Percentiles rank a stretch among this genome's conserved stretches.
These are phyloP conservation scores for Notamacropus eugenii DNA, from an alignment of 2,797 vertebrate genomes.

Conservation along the genomic window DNA sequence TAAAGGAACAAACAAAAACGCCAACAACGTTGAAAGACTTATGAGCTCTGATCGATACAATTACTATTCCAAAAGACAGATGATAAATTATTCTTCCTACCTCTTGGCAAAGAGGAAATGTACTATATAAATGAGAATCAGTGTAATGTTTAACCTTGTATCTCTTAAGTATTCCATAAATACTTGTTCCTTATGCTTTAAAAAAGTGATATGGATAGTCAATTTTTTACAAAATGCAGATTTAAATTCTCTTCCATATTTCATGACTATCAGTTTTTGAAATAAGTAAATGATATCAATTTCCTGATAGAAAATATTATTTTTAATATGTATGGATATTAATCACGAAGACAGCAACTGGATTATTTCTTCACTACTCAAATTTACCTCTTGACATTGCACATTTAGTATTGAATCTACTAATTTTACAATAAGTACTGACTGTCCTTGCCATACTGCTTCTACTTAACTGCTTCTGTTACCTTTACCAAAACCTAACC, in stretches of 20 bases:
- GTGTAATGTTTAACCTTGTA: not conserved
- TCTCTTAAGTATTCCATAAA: not conserved
- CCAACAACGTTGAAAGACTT: not conserved
- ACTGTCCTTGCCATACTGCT: not conserved
- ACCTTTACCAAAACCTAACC: not conserved
- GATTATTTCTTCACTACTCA: not conserved
- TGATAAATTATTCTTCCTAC: not conserved
- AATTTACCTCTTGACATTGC: not conserved
- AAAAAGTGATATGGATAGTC: not conserved
- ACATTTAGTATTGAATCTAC: not conserved
- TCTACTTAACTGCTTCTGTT: not conserved
- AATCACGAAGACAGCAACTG: not conserved
- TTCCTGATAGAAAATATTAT: not conserved
- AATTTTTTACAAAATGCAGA: not conserved
- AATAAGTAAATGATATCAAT: not conserved
- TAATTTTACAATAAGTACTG: not conserved
- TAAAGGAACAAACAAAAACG: not conserved
- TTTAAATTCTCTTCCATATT: not conserved
- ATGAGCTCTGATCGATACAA: not conserved
- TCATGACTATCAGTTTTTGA: not conserved
- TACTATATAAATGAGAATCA: not conserved
- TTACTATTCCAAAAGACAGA: not conserved
- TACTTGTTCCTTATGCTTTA: not conserved
- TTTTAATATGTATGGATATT: not conserved
- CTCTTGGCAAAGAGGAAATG: not conserved